Evolutionary conservation across 2,888 invertebrate species (phyloP), one percentile per base, ranked within the genome.

Genomic region (Caenorhabditis sulstoni): DNA sequence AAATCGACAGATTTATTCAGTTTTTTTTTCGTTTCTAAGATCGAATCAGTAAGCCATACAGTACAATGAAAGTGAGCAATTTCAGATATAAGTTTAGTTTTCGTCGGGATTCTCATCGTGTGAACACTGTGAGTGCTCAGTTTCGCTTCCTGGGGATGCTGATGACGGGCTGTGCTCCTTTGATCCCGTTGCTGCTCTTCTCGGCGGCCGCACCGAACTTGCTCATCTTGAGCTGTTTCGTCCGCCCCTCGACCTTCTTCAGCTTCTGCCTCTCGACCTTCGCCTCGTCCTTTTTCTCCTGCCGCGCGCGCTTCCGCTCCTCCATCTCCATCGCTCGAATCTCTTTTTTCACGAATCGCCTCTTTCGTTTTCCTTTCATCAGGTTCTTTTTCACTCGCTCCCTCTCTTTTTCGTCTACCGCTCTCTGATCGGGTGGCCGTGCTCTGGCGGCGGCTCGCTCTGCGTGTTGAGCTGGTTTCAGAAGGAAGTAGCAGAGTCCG

Each of bases 211-310:
- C n/a, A 11, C 7, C 41, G 41, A 41, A 41, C 11, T 41, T 41
- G 12, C 41, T 41, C 41, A 14, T 29, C 7, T 29, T 29, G 29
- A 29, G 55, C 39, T 57, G 58, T 7, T 58, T 20, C 41, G 44
- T 23, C 20, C 20, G 47, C 29, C 49, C 35, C 7, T 62, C 62
- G 4, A 49, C 62, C 29, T 62, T 57, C 39, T 62, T 62, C 35
- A 41, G 20, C 18, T 55, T 61, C 3, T 16, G 11, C 5, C 70
- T 12, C 18, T 70, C 70, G 16, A 52, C 45, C 16, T 62, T 70
- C 22, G 55, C 35, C 39, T 71, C 71, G 16, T 71, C 71, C 14
- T 47, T 71, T 11, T 71, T 71, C 47, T 71, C 71, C 37, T 44
- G 49, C 35, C 49, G 37, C 18, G 12, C 22, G 9, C 61, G n/a